Base-by-base conservation (phyloP, 2,888 invertebrate genomes). In the Pseudococcus viburni region DNA sequence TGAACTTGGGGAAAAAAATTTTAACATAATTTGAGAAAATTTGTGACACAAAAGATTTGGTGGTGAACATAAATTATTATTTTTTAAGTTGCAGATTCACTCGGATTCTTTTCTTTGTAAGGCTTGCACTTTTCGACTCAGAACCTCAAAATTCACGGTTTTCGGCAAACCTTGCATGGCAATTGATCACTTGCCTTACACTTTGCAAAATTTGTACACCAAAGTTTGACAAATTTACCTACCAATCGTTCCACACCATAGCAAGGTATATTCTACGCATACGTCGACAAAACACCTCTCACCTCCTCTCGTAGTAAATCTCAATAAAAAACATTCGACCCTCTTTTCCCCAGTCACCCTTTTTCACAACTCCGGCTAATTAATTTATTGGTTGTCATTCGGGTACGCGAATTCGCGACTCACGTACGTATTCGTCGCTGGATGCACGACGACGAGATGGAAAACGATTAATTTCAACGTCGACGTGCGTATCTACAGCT, bases 381-480 rank as follows among this genome's bases (percentile, higher is more conserved):
- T 64, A 64, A 64, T 64, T 64, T 64, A 64, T 64, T 64, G 19
- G 64, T 64, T 64, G 64, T 64, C 64, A 64, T 64, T 64, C 64
- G 64, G 64, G 9, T 64, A 64, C 22, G 64, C 64, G 22, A 22
- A 64, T 64, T 64, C 22, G 64, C 59, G 12, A 22, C 22, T 64
- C 64, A 64, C 19, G 22, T 64, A 59, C 19, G 22, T 64, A 59
- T 51, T 51, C 51, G 51, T 12, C 51, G 51, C 15, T 55, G n/a
- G 5, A 55, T n/a, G 55, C n/a, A n/a, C 42, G n/a, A 17, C 19
- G 8, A 64, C 17, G 64, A 64, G 64, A 8, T 12, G 64, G 9
- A 64, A 64, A 64, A 22, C 64, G 64, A 64, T 64, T 64, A 64
- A 64, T 64, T 64, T 64, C 6, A 42, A 64, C 64, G 64, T 64